Evolutionary conservation across 2,797 vertebrate species (phyloP), one percentile per base, ranked within the genome.

Genomic region (Rhynchonycteris naso): DNA sequence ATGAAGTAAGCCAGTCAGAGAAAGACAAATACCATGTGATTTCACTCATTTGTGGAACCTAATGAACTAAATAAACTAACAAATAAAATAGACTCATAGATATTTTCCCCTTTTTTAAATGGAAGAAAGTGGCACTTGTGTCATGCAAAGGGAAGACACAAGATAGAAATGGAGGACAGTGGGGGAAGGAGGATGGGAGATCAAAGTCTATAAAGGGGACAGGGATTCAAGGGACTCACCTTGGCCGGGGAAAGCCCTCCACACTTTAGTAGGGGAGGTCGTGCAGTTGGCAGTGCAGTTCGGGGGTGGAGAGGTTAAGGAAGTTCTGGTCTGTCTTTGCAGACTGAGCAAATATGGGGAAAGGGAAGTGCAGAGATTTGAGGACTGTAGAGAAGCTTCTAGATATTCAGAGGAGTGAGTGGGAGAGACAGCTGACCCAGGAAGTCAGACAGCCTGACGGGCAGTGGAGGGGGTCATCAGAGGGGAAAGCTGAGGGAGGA

Each of bases 21-120:
- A 24, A 78, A 58, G 21, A 35, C 52, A 78, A 58, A 13, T 14
- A 26, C 75, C n/a, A 5, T 26, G 16, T 15, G 21, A 78, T 35
- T 78, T 78, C 52, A 56, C n/a, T 35, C 54, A 9, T 1, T 7
- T 35, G n/a, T 56, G 75, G 52, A 33, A 13, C 35, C 21, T 16
- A 16, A 56, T 56, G 50, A 13, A 24, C 75, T 24, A 78, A 78
- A 78, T 26, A 5, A 56, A n/a, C n/a, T 24, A 56, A 33, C 50
- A 43, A 43, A 43, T 7, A 56, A 58, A 35, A 26, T 35, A 76
- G 75, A 33, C 19, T 58, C 75, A 58, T 35, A 58, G 75, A 24
- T 78, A 12, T 61, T 58, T 69, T 50, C 79, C 26, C 43, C 33
- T 61, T 81, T 88, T 88, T 75, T 43, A 69, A 86, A 52, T 1